Evolutionary conservation across 2,888 invertebrate genomes (phyloP).

Genomic region (Chymomyza procnemis): DNA sequence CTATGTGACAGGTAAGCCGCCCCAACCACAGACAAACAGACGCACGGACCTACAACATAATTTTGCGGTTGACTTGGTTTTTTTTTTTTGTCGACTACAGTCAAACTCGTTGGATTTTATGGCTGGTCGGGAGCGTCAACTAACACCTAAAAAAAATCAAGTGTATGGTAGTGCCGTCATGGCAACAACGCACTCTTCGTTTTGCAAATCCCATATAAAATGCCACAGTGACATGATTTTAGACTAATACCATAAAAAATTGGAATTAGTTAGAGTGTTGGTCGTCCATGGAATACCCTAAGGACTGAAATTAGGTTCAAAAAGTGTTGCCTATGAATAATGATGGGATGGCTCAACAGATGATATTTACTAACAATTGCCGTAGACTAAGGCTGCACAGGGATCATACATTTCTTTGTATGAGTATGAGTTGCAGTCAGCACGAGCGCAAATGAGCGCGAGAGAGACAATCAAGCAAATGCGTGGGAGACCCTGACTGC

Average conservation of each 20-base stretch:
- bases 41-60: conserved; percentile 7
- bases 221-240: neutral
- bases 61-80: conserved; percentile 9
- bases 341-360: too few relatives aligned
- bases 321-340: too few relatives aligned
- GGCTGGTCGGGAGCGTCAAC: neutral
- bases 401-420: too few relatives aligned
- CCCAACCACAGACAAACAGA: neutral
- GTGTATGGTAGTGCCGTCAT: neutral
- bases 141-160: neutral
- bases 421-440: too few relatives aligned
- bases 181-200: neutral
- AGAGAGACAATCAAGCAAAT: too few relatives aligned
- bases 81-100: neutral
- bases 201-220: neutral
- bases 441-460: too few relatives aligned
- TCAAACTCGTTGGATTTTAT: conserved; percentile 1
- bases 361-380: too few relatives aligned
- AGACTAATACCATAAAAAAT: neutral
- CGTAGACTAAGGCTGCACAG: too few relatives aligned
- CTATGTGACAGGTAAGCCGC: conserved; percentile 20
- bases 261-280: too few relatives aligned
- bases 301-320: too few relatives aligned
- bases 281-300: too few relatives aligned
- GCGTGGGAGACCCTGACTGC: too few relatives aligned